Percentiles rank a stretch among this genome's conserved stretches.
Conservation (phyloP, 2,888 invertebrate species). For the Lepidochrysops patricia region DNA sequence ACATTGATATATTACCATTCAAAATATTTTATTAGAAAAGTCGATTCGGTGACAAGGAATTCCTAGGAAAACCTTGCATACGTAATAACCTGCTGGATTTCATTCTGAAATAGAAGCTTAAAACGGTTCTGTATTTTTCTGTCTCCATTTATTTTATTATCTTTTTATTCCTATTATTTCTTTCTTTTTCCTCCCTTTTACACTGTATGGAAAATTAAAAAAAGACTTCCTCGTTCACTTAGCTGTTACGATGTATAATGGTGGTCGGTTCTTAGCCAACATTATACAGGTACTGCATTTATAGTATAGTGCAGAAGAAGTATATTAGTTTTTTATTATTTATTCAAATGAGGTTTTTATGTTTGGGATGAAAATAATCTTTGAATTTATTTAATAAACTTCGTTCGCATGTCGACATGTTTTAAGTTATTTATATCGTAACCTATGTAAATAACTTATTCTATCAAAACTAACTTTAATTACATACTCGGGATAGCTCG, state of each 20-base stretch:
- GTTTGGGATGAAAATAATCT: too few species aligned
- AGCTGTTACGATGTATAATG: background rate
- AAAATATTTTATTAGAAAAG: background rate
- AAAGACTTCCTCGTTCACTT: background rate
- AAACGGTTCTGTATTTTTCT: constrained; percentile 14
- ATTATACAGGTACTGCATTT: background rate
- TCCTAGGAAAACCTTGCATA: background rate
- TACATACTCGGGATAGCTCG: too few species aligned
- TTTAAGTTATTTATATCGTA: too few species aligned
- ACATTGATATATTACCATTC: too few species aligned
- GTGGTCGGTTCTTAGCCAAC: background rate
- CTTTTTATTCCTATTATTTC: constrained; percentile 11
- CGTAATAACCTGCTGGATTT: constrained; percentile 1
- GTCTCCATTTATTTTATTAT: constrained; percentile 12
- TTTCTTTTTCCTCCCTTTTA: background rate
- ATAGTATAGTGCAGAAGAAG: too few species aligned
- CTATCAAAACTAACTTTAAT: too few species aligned
- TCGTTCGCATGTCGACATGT: too few species aligned
- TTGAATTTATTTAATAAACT: too few species aligned
- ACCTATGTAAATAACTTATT: too few species aligned
- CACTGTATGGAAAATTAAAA: constrained; percentile 4
- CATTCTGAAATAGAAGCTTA: constrained; percentile 15
- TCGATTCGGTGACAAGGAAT: background rate
- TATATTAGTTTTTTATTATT: too few species aligned
- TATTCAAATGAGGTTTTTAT: background rate